These are phyloP conservation scores for Lithophane semibrunnea DNA, from an alignment of 2,888 invertebrate species.

Conservation along the genomic window DNA sequence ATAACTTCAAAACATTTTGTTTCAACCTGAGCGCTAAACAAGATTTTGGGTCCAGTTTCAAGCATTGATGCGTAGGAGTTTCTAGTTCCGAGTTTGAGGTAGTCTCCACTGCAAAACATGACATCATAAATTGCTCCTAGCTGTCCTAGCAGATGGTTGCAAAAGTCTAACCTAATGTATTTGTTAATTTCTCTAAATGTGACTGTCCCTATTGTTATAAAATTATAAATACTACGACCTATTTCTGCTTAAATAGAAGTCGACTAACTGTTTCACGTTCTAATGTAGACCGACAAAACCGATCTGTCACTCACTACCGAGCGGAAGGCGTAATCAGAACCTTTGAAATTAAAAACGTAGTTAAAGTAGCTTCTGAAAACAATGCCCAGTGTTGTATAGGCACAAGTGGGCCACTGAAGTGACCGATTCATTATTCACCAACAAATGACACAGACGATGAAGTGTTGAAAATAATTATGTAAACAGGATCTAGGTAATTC, in stretches of 20 bases:
- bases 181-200: background rate
- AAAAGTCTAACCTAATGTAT: background rate
- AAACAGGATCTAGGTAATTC: background rate
- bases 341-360: conserved; percentile 40
- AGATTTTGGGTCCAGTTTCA: background rate
- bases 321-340: conserved; percentile 10
- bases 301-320: conserved; percentile 4
- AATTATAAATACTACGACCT: background rate
- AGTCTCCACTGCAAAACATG: background rate
- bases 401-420: conserved; percentile 13
- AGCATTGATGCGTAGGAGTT: background rate
- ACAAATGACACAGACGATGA: background rate
- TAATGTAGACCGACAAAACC: background rate
- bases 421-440: conserved; percentile 3
- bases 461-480: conserved; percentile 35
- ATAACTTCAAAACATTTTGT: conserved; percentile 11
- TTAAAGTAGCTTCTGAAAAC: conserved; percentile 32
- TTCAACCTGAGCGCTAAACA: background rate
- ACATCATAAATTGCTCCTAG: background rate
- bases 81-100: background rate
- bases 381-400: conserved; percentile 27
- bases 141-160: background rate
- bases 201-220: background rate
- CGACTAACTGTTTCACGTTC: background rate
- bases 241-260: background rate